Percentiles rank a stretch among this genome's conserved stretches.
Evolutionary conservation across 2,797 vertebrate genomes (phyloP).

Genomic region (Parauchenoglanis ngamensis): DNA sequence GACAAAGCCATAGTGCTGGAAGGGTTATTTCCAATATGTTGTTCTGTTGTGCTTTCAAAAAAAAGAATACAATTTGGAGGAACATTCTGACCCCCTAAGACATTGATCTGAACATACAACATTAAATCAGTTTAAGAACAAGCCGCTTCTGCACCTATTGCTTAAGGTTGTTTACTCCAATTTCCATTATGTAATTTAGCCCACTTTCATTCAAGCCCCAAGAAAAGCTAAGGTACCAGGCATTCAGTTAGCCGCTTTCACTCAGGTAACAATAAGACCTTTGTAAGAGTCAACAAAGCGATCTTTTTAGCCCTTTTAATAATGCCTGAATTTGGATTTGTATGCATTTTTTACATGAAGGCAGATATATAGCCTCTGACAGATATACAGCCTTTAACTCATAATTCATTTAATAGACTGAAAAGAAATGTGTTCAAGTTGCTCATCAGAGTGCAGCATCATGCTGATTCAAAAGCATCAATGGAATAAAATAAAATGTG

Average conservation of each 20-base stretch:
- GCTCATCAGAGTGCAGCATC: slow-evolving; percentile 26
- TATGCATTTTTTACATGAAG: slow-evolving; percentile 36
- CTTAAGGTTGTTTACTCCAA: slow-evolving; percentile 28
- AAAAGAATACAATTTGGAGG: background rate
- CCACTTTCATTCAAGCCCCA: slow-evolving; percentile 38
- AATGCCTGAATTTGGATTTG: slow-evolving; percentile 15
- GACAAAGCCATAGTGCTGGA: background rate
- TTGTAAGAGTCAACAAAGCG: slow-evolving; percentile 61
- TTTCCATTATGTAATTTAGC: slow-evolving; percentile 40
- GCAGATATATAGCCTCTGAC: background rate
- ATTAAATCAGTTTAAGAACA: slow-evolving; percentile 54
- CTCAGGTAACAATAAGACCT: slow-evolving; percentile 64
- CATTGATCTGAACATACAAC: slow-evolving; percentile 27
- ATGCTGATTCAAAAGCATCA: slow-evolving; percentile 13
- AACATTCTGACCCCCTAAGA: slow-evolving; percentile 3
- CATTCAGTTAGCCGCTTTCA: slow-evolving; percentile 59
- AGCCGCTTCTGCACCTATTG: slow-evolving; percentile 2
- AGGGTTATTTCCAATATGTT: background rate
- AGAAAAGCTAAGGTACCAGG: slow-evolving; percentile 50
- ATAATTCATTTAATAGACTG: slow-evolving; percentile 34
- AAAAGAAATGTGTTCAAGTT: slow-evolving; percentile 20
- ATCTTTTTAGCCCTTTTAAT: slow-evolving; percentile 31
- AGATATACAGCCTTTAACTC: slow-evolving; percentile 16
- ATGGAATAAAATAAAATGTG: slow-evolving; percentile 37
- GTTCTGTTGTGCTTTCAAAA: background rate